Base-by-base conservation (phyloP, 64 coral and sea anemone genomes). In the Orbicella faveolata region DNA sequence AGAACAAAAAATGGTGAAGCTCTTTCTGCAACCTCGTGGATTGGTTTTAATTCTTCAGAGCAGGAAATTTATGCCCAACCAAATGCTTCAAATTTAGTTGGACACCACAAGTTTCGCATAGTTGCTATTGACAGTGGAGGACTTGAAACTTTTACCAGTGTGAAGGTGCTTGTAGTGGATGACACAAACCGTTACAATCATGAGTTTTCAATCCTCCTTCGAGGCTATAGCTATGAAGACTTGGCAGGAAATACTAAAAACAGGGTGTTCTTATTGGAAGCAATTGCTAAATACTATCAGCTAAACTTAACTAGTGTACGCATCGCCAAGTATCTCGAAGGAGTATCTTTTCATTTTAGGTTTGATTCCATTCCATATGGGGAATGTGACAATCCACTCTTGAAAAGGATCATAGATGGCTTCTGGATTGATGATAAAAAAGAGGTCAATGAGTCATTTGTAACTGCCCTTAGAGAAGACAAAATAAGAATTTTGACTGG, bases 301-400 rank as follows among this genome's bases (percentile, higher is more conserved):
- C 84, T 86, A 13, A 53, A 68, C 20, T 18, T 80, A 4, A 62
- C 67, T 15, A 37, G 78, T 36, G 90, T 92, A 8, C 90, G 90
- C 21, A 77, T 92, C 44, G 10, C 20, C 25, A 80, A 55, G 6
- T 92, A 79, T 80, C 63, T 26, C 37, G 62, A 37, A 3, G 90
- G 90, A n/a, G 35, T 63, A 33, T 87, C 90, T 61, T 75, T 92
- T 23, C 33, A 64, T 26, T 92, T 92, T 41, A 67, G 83, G n/a
- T 92, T 92, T 73, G 81, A 82, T 64, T 69, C 63, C 63, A 82
- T 92, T 39, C 92, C 95, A 36, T 91, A 90, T 77, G 83, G 90
- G n/a, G 77, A 83, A 3, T 96, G 92, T 59, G 4, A 83, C 12
- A 76, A 62, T 26, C 34, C 74, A 1, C 52, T 70, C 52, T 81